Percentiles rank a stretch among this genome's conserved stretches.
phyloP scores from a whole-genome alignment of 1,140 invertebrate genomes.

The Mamestra configurata region DNA sequence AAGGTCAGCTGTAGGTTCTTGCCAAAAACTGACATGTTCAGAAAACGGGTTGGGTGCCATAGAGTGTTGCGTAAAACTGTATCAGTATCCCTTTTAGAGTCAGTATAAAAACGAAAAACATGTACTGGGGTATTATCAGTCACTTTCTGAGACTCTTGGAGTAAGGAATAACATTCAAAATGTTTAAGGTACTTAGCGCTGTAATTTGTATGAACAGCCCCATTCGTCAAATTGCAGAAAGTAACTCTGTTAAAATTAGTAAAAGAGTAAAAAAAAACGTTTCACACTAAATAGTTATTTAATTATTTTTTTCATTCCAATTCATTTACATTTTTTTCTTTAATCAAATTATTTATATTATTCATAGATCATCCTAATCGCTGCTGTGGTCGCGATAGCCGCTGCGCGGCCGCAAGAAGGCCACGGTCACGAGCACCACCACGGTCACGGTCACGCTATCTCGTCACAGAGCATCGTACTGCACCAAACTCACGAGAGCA shows the following conservation, averaged over 20 bases:
- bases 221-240: too few species aligned
- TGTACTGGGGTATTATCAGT: background rate
- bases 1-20: background rate
- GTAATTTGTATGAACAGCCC: too few species aligned
- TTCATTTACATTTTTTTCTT: too few species aligned
- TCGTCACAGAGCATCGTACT: slow-evolving; percentile 60
- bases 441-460: slow-evolving; percentile 45
- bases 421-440: slow-evolving; percentile 47
- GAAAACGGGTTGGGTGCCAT: background rate
- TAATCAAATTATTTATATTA: background rate
- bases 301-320: too few species aligned
- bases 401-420: slow-evolving; percentile 47
- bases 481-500: slow-evolving; percentile 48
- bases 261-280: too few species aligned
- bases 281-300: too few species aligned
- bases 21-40: background rate
- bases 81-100: background rate
- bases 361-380: slow-evolving; percentile 54
- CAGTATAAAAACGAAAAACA: background rate
- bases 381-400: slow-evolving; percentile 7
- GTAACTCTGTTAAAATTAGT: too few species aligned
- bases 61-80: background rate
- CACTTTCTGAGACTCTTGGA: background rate
- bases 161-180: background rate
- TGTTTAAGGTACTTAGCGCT: too few species aligned